phyloP scores from a whole-genome alignment of 2,888 invertebrate species.

The Plebejus anna region DNA sequence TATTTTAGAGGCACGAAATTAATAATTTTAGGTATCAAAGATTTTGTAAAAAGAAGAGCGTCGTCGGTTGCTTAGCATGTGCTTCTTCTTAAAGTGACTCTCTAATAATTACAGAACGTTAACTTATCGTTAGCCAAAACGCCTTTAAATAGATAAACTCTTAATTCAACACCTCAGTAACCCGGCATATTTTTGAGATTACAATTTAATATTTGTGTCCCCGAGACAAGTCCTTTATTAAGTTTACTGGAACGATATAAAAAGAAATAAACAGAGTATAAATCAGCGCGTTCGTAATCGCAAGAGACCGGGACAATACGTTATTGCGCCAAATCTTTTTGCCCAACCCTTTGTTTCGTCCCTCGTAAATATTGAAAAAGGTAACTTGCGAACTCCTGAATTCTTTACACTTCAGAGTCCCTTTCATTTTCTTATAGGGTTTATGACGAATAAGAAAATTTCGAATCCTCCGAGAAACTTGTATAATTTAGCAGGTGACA shows the following conservation, averaged over 20 bases:
- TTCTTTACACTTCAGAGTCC: constrained; percentile 6
- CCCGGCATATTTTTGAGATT: not conserved
- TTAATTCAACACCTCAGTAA: no score
- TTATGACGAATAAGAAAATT: constrained; percentile 25
- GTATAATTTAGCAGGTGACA: constrained; percentile 12
- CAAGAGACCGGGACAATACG: constrained; percentile 10
- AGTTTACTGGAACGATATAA: constrained; percentile 10
- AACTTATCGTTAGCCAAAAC: no score
- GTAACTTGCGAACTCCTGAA: constrained; percentile 26
- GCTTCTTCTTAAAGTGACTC: no score
- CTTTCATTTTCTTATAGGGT: constrained; percentile 24
- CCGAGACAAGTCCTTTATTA: not conserved
- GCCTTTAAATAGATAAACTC: no score
- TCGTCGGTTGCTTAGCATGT: no score
- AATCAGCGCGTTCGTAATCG: constrained; percentile 24
- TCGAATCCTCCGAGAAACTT: constrained; percentile 14
- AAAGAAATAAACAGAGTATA: constrained; percentile 13
- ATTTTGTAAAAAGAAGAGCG: no score
- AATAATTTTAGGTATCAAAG: no score
- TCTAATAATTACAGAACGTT: no score
- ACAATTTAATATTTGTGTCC: not conserved
- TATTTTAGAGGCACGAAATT: no score
- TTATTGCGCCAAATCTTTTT: constrained; percentile 29
- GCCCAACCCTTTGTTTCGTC: constrained; percentile 24
- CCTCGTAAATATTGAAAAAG: constrained; percentile 27